These are phyloP conservation scores for Bembecia ichneumoniformis DNA, from an alignment of 2,888 invertebrate species.

Conservation along the genomic window DNA sequence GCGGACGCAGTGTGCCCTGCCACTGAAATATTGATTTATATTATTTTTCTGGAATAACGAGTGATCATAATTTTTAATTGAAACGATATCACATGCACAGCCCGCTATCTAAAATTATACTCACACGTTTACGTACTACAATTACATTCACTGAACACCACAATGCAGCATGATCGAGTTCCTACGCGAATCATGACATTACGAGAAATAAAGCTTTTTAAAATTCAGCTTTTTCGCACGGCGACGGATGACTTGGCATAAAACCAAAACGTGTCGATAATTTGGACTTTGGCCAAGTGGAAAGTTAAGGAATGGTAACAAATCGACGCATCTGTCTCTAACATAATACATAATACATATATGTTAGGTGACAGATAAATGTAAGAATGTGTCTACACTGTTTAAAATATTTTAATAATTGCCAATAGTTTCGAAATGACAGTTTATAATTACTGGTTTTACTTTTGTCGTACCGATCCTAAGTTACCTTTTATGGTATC, in stretches of 20 bases:
- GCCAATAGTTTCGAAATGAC: too few relatives aligned
- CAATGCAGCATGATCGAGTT: background rate
- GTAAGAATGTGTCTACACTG: background rate
- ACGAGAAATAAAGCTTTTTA: conserved; percentile 11
- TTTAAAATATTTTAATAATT: background rate
- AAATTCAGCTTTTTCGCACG: conserved; percentile 28
- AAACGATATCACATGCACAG: too few relatives aligned
- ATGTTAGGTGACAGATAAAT: too few relatives aligned
- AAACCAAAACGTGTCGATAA: conserved; percentile 54
- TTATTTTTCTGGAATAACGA: too few relatives aligned
- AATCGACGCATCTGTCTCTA: conserved; percentile 17
- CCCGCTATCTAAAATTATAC: too few relatives aligned
- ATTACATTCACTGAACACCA: background rate
- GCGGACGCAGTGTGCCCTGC: too few relatives aligned
- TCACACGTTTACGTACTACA: too few relatives aligned
- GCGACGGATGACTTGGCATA: conserved; percentile 47
- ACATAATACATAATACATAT: conserved; percentile 1
- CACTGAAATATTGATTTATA: too few relatives aligned
- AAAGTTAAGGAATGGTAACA: conserved; percentile 52
- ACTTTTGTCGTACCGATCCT: too few relatives aligned
- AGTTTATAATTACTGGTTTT: too few relatives aligned
- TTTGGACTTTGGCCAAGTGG: conserved; percentile 46
- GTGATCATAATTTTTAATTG: too few relatives aligned
- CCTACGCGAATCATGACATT: conserved; percentile 11
- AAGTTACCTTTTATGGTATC: too few relatives aligned